phyloP scores from a whole-genome alignment of 2,888 invertebrate species.

The Acanthosepion lycidas region DNA sequence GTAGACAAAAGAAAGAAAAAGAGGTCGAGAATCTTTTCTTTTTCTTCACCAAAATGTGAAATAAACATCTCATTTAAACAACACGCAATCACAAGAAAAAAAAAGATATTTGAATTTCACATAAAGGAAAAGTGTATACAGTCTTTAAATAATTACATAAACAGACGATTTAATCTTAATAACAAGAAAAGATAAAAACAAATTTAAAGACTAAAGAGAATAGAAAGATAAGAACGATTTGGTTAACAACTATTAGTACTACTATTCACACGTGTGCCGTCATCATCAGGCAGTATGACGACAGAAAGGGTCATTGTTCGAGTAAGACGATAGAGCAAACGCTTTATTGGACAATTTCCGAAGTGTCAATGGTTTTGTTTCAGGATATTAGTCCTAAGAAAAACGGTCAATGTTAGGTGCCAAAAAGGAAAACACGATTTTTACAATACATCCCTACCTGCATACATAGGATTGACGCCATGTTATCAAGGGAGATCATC shows the following conservation, averaged over 20 bases:
- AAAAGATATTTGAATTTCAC: neutral
- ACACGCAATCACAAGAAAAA: neutral
- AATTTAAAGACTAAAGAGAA: neutral
- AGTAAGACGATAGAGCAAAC: neutral
- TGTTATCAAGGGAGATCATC: slow-evolving; percentile 33
- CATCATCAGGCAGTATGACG: neutral
- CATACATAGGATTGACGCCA: neutral
- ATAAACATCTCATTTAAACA: neutral
- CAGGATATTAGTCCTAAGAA: neutral
- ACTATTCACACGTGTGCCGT: neutral
- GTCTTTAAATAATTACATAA: neutral
- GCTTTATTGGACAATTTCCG: neutral
- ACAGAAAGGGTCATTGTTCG: neutral
- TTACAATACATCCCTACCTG: neutral
- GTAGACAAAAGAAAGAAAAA: neutral
- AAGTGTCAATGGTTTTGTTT: neutral
- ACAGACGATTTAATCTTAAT: neutral
- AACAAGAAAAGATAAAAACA: neutral
- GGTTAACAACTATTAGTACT: neutral
- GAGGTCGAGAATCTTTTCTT: neutral
- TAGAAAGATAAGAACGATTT: neutral
- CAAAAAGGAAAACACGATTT: slow-evolving; percentile 33
- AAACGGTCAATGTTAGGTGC: slow-evolving; percentile 20
- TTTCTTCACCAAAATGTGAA: neutral
- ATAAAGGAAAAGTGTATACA: neutral